phyloP scores from a whole-genome alignment of 2,888 invertebrate species.

The Acrobasis suavella region DNA sequence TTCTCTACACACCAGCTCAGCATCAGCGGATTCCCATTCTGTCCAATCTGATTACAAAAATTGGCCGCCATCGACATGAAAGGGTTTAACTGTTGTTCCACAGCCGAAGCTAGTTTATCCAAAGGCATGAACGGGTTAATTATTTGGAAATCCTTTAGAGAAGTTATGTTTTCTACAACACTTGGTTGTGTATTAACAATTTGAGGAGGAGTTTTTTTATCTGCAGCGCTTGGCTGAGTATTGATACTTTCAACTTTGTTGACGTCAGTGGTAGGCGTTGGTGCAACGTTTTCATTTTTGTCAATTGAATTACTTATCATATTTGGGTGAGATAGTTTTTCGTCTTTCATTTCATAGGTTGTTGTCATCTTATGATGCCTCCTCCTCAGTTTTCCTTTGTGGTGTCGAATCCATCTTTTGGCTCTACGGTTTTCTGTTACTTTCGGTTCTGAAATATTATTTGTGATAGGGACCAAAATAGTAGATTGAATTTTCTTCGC shows the following conservation, averaged over 20 bases:
- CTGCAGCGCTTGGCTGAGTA: not conserved
- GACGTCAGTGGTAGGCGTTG: not conserved
- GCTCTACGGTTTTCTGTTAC: conserved; percentile 40
- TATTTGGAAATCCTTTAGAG: conserved; percentile 18
- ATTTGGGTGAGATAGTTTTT: conserved; percentile 26
- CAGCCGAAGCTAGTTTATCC: conserved; percentile 11
- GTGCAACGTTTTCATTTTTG: not conserved
- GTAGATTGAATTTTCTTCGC: conserved; percentile 39
- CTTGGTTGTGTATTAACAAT: not conserved
- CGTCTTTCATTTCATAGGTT: conserved; percentile 24
- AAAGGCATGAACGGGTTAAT: not conserved
- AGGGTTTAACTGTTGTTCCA: conserved; percentile 40
- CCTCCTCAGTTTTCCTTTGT: conserved; percentile 44
- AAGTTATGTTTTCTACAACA: not conserved
- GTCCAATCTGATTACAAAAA: conserved; percentile 67
- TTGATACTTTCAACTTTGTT: not conserved
- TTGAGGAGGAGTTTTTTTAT: not conserved
- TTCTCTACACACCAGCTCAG: conserved; percentile 71
- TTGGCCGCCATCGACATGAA: conserved; percentile 60
- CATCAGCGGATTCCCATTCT: conserved; percentile 51
- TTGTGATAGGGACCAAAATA: conserved; percentile 51
- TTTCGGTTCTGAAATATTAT: conserved; percentile 31
- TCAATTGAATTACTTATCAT: not conserved
- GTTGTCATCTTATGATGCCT: conserved; percentile 34
- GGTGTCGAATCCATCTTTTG: conserved; percentile 62